Conservation (phyloP, 53 echinoderm and acorn worm genomes). For the Astropecten irregularis region DNA sequence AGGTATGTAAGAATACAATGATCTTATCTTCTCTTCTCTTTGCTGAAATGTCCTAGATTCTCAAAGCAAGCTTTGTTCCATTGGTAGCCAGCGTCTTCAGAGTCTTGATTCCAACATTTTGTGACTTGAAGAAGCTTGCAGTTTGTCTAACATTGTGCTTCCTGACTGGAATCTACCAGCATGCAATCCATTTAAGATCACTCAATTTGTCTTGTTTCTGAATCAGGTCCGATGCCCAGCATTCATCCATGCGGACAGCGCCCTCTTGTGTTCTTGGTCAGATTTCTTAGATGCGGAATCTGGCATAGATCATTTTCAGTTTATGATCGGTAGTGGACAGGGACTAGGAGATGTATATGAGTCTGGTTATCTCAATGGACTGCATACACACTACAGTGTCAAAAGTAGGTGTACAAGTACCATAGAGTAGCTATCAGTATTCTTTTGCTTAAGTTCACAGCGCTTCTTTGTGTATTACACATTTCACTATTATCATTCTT, state of each 20-base stretch:
- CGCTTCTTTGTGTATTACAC: background rate
- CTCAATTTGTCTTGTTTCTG: no score
- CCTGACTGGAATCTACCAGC: no score
- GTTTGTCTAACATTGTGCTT: no score
- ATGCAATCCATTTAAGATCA: no score
- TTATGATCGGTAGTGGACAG: conserved; percentile 7
- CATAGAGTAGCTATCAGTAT: background rate
- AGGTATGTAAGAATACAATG: conserved; percentile 7
- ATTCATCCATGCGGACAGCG: conserved; percentile 33
- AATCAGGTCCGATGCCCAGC: conserved; percentile 12
- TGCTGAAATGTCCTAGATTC: no score
- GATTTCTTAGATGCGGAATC: conserved; percentile 47
- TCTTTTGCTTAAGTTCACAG: background rate
- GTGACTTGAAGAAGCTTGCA: no score
- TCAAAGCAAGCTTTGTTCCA: no score
- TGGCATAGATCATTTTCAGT: background rate
- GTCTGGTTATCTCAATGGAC: background rate
- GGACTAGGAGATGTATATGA: conserved; percentile 1
- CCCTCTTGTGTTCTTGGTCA: conserved; percentile 33
- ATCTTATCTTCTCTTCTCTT: no score
- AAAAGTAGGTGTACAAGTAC: background rate
- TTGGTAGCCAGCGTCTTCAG: no score
- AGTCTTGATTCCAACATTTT: no score
- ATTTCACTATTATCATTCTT: background rate
- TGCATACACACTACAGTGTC: conserved; percentile 22